Conservation (phyloP, 2,797 vertebrate genomes). For the Cuniculus paca region DNA sequence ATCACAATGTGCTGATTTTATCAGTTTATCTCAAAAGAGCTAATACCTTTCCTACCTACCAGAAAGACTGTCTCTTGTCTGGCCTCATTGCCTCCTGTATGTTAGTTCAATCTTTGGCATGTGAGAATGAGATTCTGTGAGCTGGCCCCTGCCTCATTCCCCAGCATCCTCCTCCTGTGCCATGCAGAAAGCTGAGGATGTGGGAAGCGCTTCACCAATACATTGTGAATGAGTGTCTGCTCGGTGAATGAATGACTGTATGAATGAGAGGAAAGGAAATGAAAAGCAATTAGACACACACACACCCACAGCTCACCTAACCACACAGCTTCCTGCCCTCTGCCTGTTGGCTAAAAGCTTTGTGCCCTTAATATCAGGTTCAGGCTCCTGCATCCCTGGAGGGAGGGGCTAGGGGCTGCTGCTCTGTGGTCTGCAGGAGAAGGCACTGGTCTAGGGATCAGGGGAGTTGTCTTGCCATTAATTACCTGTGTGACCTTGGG, state of each 20-base stretch:
- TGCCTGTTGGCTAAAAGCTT: constrained; percentile 74
- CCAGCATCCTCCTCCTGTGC: neutral
- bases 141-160: neutral
- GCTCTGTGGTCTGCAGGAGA: constrained; percentile 65
- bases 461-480: constrained; percentile 43
- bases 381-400: neutral
- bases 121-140: neutral
- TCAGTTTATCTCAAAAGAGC: neutral
- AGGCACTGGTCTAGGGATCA: neutral
- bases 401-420: neutral
- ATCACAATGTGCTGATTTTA: neutral
- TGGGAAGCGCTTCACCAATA: neutral
- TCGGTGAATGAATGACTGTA: constrained; percentile 50
- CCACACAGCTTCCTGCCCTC: constrained; percentile 80
- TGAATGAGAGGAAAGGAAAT: constrained; percentile 79
- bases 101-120: neutral
- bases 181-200: neutral
- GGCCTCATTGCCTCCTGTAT: neutral
- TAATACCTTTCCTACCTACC: neutral
- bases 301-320: constrained; percentile 67
- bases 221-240: constrained; percentile 63
- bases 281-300: constrained; percentile 70
- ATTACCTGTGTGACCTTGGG: constrained; percentile 60
- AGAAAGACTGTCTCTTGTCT: neutral
- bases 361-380: constrained; percentile 57